phyloP scores from a whole-genome alignment of 1,140 invertebrate species.

The Drosophila eugracilis region DNA sequence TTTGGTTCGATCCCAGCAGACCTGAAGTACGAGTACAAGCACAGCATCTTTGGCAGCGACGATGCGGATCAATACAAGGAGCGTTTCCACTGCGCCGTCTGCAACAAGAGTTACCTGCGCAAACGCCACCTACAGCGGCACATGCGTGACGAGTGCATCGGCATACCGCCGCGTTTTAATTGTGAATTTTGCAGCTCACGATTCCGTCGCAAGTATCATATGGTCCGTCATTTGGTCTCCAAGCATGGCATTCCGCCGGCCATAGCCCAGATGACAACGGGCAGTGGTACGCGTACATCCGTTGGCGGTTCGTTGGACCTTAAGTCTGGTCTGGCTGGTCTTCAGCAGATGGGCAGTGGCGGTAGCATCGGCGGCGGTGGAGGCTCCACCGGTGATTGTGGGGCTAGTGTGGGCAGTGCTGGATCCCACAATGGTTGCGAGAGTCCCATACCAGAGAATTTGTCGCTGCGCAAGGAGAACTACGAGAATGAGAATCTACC shows the following conservation, averaged over 20 bases:
- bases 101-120: constrained; percentile 88
- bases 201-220: constrained; percentile 87
- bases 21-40: constrained; percentile 60
- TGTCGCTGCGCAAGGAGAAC: constrained; percentile 75
- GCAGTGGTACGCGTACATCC: constrained; percentile 60
- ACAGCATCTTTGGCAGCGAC: constrained; percentile 64
- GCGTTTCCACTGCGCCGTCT: constrained; percentile 87
- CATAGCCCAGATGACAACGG: constrained; percentile 77
- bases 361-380: constrained; percentile 58
- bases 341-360: constrained; percentile 17
- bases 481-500: constrained; percentile 65
- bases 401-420: constrained; percentile 71
- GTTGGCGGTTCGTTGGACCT: constrained; percentile 25
- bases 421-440: constrained; percentile 73
- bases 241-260: constrained; percentile 84
- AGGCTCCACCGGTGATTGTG: constrained; percentile 58
- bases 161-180: constrained; percentile 88
- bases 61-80: constrained; percentile 50
- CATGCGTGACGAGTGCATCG: constrained; percentile 88
- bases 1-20: constrained; percentile 43
- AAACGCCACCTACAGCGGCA: constrained; percentile 89
- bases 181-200: constrained; percentile 87
- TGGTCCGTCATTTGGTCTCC: constrained; percentile 86
- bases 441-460: constrained; percentile 76
- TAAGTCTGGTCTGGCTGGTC: constrained; percentile 15